Percentiles rank a stretch among this genome's conserved stretches.
Evolutionary conservation across 1,140 invertebrate species (phyloP).

Genomic region (Calephelis nemesis): DNA sequence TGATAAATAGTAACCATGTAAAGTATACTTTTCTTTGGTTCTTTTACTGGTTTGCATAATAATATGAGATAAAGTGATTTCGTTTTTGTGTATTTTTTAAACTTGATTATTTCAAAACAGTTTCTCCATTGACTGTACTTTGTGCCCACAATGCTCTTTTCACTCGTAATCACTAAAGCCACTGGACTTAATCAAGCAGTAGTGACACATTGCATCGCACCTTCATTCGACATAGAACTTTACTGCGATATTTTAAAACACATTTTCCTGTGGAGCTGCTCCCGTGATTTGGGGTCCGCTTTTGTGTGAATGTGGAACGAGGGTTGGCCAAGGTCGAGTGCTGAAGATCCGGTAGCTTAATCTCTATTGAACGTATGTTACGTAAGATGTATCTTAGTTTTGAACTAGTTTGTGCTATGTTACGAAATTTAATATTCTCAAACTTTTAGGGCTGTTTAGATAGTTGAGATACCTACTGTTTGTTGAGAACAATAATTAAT

Average conservation of each 20-base stretch:
- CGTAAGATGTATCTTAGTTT: conserved; percentile 3
- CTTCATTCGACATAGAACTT: conserved; percentile 4
- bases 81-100: background rate
- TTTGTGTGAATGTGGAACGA: conserved; percentile 23
- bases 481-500: too few relatives aligned
- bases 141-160: conserved; percentile 5
- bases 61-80: too few relatives aligned
- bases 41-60: too few relatives aligned
- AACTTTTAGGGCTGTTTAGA: too few relatives aligned
- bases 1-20: too few relatives aligned
- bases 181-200: conserved; percentile 18
- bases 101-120: background rate
- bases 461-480: too few relatives aligned
- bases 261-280: background rate
- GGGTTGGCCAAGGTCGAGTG: conserved; percentile 65
- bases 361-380: conserved; percentile 14
- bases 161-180: conserved; percentile 18
- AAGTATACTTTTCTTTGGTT: too few relatives aligned
- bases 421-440: too few relatives aligned
- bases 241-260: background rate
- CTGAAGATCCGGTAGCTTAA: conserved; percentile 50
- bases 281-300: conserved; percentile 19
- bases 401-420: too few relatives aligned
- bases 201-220: conserved; percentile 8
- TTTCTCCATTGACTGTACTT: background rate